Conservation (phyloP, 2,113 vertebrate species). For the Spermophilus dauricus region DNA sequence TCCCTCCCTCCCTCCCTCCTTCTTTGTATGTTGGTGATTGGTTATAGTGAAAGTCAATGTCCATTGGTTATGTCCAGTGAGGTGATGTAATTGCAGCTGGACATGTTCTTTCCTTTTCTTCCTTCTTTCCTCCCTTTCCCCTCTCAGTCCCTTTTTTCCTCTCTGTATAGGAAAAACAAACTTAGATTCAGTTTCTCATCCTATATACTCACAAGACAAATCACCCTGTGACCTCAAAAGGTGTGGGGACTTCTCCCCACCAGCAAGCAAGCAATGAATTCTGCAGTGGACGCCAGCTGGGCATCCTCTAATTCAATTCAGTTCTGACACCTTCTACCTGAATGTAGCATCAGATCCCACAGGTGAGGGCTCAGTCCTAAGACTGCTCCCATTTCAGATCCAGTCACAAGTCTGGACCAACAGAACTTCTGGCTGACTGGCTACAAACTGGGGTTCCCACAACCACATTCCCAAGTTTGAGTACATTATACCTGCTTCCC, state of each 20-base stretch:
- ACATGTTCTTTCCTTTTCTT: neutral
- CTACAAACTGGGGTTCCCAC: neutral
- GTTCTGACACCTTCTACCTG: neutral
- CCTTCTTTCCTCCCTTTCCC: neutral
- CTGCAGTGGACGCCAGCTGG: neutral
- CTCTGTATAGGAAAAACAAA: neutral
- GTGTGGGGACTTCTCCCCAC: neutral
- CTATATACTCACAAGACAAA: neutral
- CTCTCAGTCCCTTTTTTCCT: neutral
- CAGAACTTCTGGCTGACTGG: neutral
- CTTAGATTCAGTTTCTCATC: neutral
- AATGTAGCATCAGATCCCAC: neutral
- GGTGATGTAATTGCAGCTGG: too few relatives aligned
- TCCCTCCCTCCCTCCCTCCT: rapidly evolving
- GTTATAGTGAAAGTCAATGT: too few relatives aligned
- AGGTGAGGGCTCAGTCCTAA: neutral
- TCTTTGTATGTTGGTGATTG: too few relatives aligned
- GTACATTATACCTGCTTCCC: neutral
- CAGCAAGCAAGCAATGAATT: neutral
- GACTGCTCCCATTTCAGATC: neutral
- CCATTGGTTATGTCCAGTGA: too few relatives aligned
- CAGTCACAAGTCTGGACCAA: neutral
- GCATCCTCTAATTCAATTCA: neutral
- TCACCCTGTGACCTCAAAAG: neutral
- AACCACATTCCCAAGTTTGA: neutral